A percentile compares a stretch with the other conserved stretches of the same genome.
These are phyloP conservation scores for Lycorma delicatula DNA, from an alignment of 1,140 invertebrate genomes.

Conservation along the genomic window DNA sequence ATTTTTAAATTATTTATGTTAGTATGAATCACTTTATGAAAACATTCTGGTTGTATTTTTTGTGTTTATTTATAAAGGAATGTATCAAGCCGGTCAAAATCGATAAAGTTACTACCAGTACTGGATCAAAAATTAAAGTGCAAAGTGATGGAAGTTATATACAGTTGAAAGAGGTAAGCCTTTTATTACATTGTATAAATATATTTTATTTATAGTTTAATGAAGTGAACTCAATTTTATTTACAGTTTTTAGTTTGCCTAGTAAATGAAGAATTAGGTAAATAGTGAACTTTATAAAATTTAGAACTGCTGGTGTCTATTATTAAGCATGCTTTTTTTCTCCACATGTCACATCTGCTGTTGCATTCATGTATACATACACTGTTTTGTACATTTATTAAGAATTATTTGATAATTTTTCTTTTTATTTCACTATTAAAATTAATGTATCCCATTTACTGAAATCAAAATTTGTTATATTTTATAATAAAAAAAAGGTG, in stretches of 20 bases:
- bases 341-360: too few species aligned
- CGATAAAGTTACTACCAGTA: slow-evolving; percentile 56
- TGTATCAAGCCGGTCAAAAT: slow-evolving; percentile 92
- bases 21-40: too few species aligned
- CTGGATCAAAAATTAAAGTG: slow-evolving; percentile 78
- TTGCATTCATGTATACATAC: too few species aligned
- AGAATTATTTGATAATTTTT: too few species aligned
- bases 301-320: neutral
- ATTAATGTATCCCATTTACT: too few species aligned
- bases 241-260: neutral
- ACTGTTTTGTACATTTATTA: too few species aligned
- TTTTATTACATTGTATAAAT: neutral
- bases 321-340: neutral
- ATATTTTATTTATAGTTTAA: neutral
- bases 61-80: slow-evolving; percentile 57
- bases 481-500: too few species aligned
- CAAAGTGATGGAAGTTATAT: slow-evolving; percentile 73
- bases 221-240: neutral
- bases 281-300: neutral
- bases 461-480: too few species aligned
- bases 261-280: neutral
- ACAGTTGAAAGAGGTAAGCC: slow-evolving; percentile 40
- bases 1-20: too few species aligned
- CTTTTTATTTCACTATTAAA: too few species aligned
- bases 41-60: too few species aligned